Evolutionary conservation across 1,140 invertebrate genomes (phyloP), one percentile per base, ranked within the genome.

Genomic region (Whitmania pigra): DNA sequence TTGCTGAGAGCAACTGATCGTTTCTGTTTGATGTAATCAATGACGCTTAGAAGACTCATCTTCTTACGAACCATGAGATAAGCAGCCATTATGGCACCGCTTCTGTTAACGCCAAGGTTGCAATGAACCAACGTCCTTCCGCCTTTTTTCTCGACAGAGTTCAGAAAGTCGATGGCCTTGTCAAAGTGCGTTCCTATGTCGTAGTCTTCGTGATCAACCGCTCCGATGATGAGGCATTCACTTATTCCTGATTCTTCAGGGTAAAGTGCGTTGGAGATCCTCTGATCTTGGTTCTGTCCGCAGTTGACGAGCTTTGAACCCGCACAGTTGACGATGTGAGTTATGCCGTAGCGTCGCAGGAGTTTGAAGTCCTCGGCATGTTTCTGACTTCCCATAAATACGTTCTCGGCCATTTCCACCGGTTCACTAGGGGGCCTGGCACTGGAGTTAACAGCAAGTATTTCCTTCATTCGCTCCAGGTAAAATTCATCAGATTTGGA

Each of bases 341-440:
- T 74, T 43, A 74, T 74, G 53, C 71, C 70, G 43, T 73, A 68
- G 6, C 73, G 36, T 20, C 60, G 36, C 70, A 74, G 53, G 27
- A 43, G 31, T 15, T 60, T 71, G 49, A 72, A 36, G 66, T 74
- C 69, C 31, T 74, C 73, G n/a, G 73, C 73, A 54, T 74, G 71
- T n/a, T 63, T 36, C 53, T 74, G 73, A 53, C 55, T 74, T 31
- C 73, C 73, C 57, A 74, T 74, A 63, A 43, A 74, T 2, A 74
- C 22, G 53, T 68, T 43, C 7, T 57, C 72, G 0, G 40, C 27
- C 17, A 74, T 55, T 49, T 72, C 69, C 5, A 60, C 55, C 31
- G 71, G 57, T 17, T 72, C 29, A 31, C 43, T 27, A 2, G 73
- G 73, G 3, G 73, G 73, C 20, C 73, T 66, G 27, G 29, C 71